These are phyloP conservation scores for Lochmaea crataegi DNA, from an alignment of 2,888 invertebrate species.

Conservation along the genomic window DNA sequence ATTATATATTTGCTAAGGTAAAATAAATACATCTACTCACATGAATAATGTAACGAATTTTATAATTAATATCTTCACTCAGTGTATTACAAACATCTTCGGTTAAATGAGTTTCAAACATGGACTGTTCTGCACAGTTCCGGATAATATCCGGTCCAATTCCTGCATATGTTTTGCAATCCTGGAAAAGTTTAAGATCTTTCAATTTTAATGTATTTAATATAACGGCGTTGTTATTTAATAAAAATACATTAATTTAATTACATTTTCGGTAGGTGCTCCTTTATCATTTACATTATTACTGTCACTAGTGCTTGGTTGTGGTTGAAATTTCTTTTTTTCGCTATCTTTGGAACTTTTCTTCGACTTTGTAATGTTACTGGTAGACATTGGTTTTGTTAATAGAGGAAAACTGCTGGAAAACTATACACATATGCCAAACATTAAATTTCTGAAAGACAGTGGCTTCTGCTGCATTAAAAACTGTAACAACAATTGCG, in stretches of 20 bases:
- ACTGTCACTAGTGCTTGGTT: slow-evolving; percentile 33
- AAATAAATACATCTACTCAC: slow-evolving; percentile 47
- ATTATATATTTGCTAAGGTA: not conserved
- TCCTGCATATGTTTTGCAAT: slow-evolving; percentile 59
- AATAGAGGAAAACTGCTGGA: not conserved
- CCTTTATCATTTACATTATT: slow-evolving; percentile 54
- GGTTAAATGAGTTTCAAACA: slow-evolving; percentile 54
- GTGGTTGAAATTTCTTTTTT: slow-evolving; percentile 55
- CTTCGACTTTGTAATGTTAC: slow-evolving; percentile 53
- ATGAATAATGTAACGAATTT: slow-evolving; percentile 61
- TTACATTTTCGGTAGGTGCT: slow-evolving; percentile 56
- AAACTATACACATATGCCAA: not conserved
- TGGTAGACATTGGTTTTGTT: slow-evolving; percentile 16
- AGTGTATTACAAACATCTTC: slow-evolving; percentile 58
- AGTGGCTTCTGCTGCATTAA: not conserved
- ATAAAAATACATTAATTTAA: not conserved
- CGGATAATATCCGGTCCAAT: slow-evolving; percentile 58
- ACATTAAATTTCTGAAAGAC: not conserved
- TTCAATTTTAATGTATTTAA: not conserved
- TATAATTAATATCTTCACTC: slow-evolving; percentile 63
- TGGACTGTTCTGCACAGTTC: slow-evolving; percentile 59
- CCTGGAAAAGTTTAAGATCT: slow-evolving; percentile 45
- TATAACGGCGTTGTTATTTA: not conserved
- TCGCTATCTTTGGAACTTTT: slow-evolving; percentile 56
- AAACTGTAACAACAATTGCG: not conserved